Percentiles rank a stretch among this genome's conserved stretches.
Evolutionary conservation across 2,797 vertebrate genomes (phyloP).

Genomic region (Nyctibius grandis): DNA sequence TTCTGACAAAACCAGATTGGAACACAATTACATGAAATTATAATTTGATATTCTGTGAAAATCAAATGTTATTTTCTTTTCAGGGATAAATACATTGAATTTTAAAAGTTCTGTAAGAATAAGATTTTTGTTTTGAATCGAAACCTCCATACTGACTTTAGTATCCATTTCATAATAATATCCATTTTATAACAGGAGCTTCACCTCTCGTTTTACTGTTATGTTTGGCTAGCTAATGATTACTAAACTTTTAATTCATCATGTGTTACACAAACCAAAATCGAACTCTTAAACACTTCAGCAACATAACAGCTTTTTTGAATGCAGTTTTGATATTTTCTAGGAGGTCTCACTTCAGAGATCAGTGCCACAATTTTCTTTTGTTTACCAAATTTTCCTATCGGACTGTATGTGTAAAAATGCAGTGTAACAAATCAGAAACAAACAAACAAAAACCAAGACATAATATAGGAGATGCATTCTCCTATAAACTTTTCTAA

Average conservation of each 20-base stretch:
- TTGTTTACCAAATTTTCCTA: neutral
- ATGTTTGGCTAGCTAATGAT: neutral
- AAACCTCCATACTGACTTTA: neutral
- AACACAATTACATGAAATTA: neutral
- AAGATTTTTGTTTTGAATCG: neutral
- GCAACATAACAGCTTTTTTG: neutral
- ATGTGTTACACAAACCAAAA: neutral
- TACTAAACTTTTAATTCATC: neutral
- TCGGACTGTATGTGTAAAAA: neutral
- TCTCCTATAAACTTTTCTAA: neutral
- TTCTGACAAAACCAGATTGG: neutral
- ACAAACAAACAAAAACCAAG: neutral
- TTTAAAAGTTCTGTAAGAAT: neutral
- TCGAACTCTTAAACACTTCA: neutral
- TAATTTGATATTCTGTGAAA: neutral
- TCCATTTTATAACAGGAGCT: neutral
- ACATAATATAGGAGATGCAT: neutral
- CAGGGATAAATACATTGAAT: neutral
- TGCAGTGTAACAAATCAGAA: neutral
- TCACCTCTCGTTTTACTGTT: neutral
- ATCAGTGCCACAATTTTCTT: neutral
- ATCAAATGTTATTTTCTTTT: neutral
- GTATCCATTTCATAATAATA: neutral
- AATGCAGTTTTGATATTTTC: neutral
- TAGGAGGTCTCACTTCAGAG: neutral